Percentiles rank a stretch among this genome's conserved stretches.
Evolutionary conservation across 2,888 invertebrate genomes (phyloP).

Genomic region (Dolichomitus sp.): DNA sequence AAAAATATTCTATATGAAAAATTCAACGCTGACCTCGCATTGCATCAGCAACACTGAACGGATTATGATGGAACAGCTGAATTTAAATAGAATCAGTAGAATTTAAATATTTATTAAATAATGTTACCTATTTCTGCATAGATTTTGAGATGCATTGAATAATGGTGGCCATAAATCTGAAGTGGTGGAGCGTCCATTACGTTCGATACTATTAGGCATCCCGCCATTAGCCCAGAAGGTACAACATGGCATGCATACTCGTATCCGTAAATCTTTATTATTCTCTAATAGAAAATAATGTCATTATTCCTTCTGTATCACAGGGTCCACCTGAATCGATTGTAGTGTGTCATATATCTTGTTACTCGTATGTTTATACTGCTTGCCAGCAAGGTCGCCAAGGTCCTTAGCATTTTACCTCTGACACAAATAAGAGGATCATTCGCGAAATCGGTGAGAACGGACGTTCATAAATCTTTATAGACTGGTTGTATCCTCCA

Average conservation of each 20-base stretch:
- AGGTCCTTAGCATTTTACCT: slow-evolving; percentile 1
- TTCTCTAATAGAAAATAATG: slow-evolving; percentile 33
- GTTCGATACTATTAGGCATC: slow-evolving; percentile 12
- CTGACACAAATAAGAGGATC: not conserved
- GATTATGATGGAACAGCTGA: too few species aligned
- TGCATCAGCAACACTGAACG: too few species aligned
- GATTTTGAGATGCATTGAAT: not conserved
- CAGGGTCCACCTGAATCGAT: not conserved
- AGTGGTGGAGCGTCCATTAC: not conserved
- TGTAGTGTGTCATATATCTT: not conserved
- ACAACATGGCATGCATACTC: not conserved
- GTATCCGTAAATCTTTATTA: slow-evolving; percentile 16
- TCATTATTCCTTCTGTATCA: slow-evolving; percentile 20
- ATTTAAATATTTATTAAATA: not conserved
- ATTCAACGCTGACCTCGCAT: too few species aligned
- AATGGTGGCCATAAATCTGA: not conserved
- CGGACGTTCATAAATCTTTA: slow-evolving; percentile 34
- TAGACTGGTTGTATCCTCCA: not conserved
- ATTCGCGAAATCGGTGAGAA: not conserved
- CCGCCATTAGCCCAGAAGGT: not conserved
- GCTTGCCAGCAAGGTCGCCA: not conserved
- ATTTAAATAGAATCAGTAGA: too few species aligned
- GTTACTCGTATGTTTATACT: not conserved
- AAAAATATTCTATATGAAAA: too few species aligned
- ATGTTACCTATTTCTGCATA: not conserved